These are phyloP conservation scores for Crotalus helleri DNA, from an alignment of 2,113 vertebrate species.

Conservation along the genomic window DNA sequence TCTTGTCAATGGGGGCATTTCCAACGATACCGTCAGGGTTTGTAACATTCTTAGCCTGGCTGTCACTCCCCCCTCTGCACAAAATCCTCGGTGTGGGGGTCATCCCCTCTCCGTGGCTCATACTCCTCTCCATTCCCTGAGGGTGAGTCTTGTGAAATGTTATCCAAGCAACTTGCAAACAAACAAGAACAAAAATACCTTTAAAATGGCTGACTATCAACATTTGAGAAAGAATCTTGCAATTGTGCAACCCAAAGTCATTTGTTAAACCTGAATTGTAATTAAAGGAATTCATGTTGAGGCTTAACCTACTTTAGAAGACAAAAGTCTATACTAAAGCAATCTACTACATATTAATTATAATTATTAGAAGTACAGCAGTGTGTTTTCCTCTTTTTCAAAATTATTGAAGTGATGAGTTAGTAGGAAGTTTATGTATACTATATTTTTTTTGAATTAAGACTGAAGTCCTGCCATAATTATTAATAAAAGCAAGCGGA, in stretches of 20 bases:
- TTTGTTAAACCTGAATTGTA: conserved; percentile 21
- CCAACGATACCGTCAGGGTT: no score
- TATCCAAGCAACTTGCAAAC: not conserved
- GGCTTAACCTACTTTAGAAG: not conserved
- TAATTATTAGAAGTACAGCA: not conserved
- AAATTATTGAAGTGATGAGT: not conserved
- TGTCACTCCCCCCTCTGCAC: no score
- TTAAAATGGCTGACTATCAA: conserved; percentile 30
- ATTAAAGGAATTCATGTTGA: conserved; percentile 21
- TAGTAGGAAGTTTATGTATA: not conserved
- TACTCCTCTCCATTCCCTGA: no score
- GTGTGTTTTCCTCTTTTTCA: not conserved
- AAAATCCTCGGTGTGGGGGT: no score
- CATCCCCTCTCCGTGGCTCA: no score
- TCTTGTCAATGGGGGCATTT: no score
- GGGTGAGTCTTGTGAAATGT: not conserved
- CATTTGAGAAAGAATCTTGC: conserved; percentile 38
- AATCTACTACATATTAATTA: not conserved
- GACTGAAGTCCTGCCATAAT: not conserved
- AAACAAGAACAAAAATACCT: conserved; percentile 1
- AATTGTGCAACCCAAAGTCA: conserved; percentile 16
- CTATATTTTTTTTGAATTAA: not conserved
- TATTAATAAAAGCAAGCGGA: not conserved
- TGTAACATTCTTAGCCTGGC: no score
- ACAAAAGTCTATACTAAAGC: not conserved